Evolutionary conservation across 1,140 invertebrate species (phyloP), one percentile per base, ranked within the genome.

Genomic region (Scaptodrosophila lebanonensis): DNA sequence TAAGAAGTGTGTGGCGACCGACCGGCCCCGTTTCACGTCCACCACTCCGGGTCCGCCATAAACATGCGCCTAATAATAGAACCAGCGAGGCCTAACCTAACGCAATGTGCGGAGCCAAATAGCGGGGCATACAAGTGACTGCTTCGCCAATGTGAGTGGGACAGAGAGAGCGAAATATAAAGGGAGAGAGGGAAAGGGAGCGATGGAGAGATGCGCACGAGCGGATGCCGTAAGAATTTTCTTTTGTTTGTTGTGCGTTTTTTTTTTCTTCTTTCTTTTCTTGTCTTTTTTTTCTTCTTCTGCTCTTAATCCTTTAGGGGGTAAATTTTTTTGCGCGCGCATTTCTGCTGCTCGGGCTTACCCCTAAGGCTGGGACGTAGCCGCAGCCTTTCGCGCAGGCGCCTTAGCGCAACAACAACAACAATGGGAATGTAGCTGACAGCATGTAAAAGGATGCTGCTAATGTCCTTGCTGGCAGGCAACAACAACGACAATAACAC

Each of bases 401-500:
- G 39, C 3, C 11, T 58, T 79, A 64, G 53, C 64, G 59, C 27
- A n/a, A n/a, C n/a, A n/a, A n/a, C n/a, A n/a, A n/a, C n/a, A n/a
- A n/a, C n/a, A n/a, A n/a, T 29, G 27, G 5, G 5, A 9, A 9
- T 29, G 27, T 29, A 6, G 27, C 27, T 29, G n/a, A n/a, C n/a
- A 54, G 48, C 58, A 53, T 66, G 75, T 79, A 79, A 82, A 82
- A 82, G 75, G 75, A 82, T 82, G 75, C 75, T 82, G 75, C 76
- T 83, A 83, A 82, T 82, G 75, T 82, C 76, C 73, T 61, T 57
- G 29, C 33, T 18, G 33, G 29, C 40, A 52, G 18, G 15, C 29
- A 48, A 17, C 20, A 39, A 13, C 30, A 30, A 54, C n/a, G 50
- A 42, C 9, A 17, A 18, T 16, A 49, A 57, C 40, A 47, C 13